Evolutionary conservation across 2,888 invertebrate genomes (phyloP), one percentile per base, ranked within the genome.

Genomic region (Tetheella fluctuosa): DNA sequence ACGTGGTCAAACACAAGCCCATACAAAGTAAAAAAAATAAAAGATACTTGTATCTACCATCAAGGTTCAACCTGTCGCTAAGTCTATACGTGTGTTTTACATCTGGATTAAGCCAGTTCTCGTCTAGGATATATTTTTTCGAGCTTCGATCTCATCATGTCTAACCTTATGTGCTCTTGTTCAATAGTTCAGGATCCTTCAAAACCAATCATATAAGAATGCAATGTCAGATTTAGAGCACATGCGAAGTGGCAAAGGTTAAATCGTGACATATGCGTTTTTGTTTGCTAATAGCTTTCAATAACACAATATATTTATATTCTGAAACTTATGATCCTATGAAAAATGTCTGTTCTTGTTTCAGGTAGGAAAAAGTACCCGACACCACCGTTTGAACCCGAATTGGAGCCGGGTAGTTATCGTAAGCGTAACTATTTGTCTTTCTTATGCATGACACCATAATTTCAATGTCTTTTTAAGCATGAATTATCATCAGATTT

Each of bases 361-460:
- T 57, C 91, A 92, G 91, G 90, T 83, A 90, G 87, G 82, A 91
- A 88, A 87, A 91, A 90, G 77, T 90, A 89, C 70, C 71, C 84
- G 65, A 82, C 79, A 59, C 85, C 86, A 55, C 84, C 90, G 23
- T 88, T 85, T 65, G 92, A 92, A 72, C 81, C 83, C 28, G 91
- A 91, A 60, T 71, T 88, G 85, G 91, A 90, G 72, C 71, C 79
- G 62, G 76, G 70, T 73, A 78, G 76, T 73, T 86, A 88, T 80
- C 85, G 89, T 90, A 88, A 90, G 89, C 74, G 68, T 20, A 34
- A 55, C 17, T 34, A 30, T 54, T 17, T 25, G 12, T 34, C 55
- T 55, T 34, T 55, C 25, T 25, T 25, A 55, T 37, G 34, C 55
- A 55, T 53, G 53, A 25, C n/a, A 23, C 25, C 7, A 25, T n/a